Evolutionary conservation across 2,113 vertebrate genomes (phyloP), one percentile per base, ranked within the genome.

Genomic region (Hypanus sabinus): DNA sequence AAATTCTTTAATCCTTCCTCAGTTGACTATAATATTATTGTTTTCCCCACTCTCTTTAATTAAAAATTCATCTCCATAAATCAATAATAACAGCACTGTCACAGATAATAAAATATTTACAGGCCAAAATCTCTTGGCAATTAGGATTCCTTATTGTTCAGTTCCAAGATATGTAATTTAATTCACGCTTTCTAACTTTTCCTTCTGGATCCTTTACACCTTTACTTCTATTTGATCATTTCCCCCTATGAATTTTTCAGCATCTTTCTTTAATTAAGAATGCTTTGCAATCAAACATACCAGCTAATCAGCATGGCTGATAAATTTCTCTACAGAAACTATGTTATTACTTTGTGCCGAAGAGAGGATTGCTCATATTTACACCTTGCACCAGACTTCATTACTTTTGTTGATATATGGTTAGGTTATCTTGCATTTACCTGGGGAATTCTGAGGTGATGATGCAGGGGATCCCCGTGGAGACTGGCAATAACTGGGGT

Each of bases 371-470:
- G 68, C 20, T 33, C 90, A 73, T 93, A 27, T 11, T 46, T 71
- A 46, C 36, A 93, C 6, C 24, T 92, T 92, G n/a, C 18, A 93
- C 38, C 20, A 27, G 33, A 71, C 2, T 93, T 93, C 10, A 65
- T 90, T 38, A 46, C 71, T 93, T 22, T 93, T 46, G 24, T 71
- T n/a, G 68, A 36, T 7, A 38, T n/a, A 70, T 70, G 87, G 88
- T 30, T 9, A 46, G 24, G 27, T 93, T 73, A 71, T 70, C 10
- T 55, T 27, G 57, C 79, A 91, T 93, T 96, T 94, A 99, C 99
- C 99, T 94, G 99, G 99, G 70, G 99, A 99, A 96, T 98, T 99
- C 96, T 99, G 99, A 94, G 99, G 99, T 0, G 99, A 99, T 46
- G 99, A 98, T 94, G 97, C 97, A 0, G 97, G 97, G 0, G 97